phyloP scores from a whole-genome alignment of 64 coral and sea anemone genomes.

The Montipora efflorescens region DNA sequence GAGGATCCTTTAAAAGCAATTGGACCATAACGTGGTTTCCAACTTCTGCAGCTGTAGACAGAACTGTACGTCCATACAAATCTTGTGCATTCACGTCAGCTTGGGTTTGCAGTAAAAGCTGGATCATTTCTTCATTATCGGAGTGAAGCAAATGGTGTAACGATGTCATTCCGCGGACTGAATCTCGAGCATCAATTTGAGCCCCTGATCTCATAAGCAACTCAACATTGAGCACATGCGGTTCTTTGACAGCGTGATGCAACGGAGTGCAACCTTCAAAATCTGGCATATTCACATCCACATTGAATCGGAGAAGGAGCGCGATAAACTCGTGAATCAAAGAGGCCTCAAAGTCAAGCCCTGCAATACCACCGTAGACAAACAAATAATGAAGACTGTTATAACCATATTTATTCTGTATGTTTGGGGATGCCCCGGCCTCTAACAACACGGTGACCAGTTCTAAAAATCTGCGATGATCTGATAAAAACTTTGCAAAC shows the following conservation, averaged over 20 bases:
- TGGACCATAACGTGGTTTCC: conserved; percentile 20
- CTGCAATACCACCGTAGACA: conserved; percentile 51
- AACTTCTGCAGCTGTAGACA: conserved; percentile 29
- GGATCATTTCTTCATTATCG: conserved; percentile 15
- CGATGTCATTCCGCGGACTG: conserved; percentile 29
- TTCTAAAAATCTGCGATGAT: not conserved
- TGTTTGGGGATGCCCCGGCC: conserved; percentile 38
- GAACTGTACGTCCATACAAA: not conserved
- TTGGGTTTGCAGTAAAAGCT: not conserved
- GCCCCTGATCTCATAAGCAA: conserved; percentile 3
- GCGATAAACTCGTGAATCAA: not conserved
- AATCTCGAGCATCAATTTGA: not conserved
- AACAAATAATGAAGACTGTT: conserved; percentile 27
- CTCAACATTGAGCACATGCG: not conserved
- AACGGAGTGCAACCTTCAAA: conserved; percentile 51
- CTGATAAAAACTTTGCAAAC: not conserved
- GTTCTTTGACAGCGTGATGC: conserved; percentile 49
- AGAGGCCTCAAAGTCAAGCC: not conserved
- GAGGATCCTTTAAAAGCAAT: conserved; percentile 22
- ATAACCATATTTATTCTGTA: conserved; percentile 49
- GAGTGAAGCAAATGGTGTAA: conserved; percentile 27
- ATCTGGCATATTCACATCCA: conserved; percentile 45
- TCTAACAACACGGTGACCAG: conserved; percentile 24
- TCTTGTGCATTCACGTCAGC: conserved; percentile 19
- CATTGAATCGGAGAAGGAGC: conserved; percentile 17